Base-by-base conservation (phyloP, 1,140 invertebrate species). In the Temnothorax longispinosus region DNA sequence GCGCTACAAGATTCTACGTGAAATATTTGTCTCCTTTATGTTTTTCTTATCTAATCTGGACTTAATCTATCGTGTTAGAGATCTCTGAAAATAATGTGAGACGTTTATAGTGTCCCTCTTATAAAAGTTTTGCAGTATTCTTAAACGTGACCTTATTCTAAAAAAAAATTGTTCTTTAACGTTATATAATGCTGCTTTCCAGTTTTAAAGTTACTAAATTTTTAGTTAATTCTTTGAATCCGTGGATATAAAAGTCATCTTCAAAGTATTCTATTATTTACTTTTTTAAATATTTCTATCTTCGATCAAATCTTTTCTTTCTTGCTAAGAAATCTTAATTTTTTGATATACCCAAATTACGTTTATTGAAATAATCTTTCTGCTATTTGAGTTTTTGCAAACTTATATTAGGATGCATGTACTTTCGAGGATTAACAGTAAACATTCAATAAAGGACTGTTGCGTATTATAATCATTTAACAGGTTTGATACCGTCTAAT, bases 11-110 rank as follows among this genome's bases (percentile, higher is more conserved):
- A 84, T 74, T 60, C 52, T 47, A 44, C 67, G 13, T 3, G 41
- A 84, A 60, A 74, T 74, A 84, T 84, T 84, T 74, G 69, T 84
- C 41, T 74, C 54, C 41, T 84, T 60, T 38, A 84, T 47, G 11
- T 74, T 84, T 72, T 44, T 38, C 38, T 84, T 84, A 84, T 84
- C 80, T 84, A 84, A 74, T 84, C 80, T 74, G 41, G 10, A 27
- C 10, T 60, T 84, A 84, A 74, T 84, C 69, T 60, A 60, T 74
- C 41, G 27, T 21, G 50, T 13, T 38, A 54, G 18, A 60, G 38
- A 75, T 84, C 69, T 84, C 11, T 11, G 32, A 74, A 21, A 84
- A 62, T 50, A 81, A 71, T 50, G 15, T 2, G 11, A 35, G 27
- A 60, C 38, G 15, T 71, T 32, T 58, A 47, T 65, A 21, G 74